phyloP scores from a whole-genome alignment of 2,113 vertebrate genomes.

The Silurus meridionalis region DNA sequence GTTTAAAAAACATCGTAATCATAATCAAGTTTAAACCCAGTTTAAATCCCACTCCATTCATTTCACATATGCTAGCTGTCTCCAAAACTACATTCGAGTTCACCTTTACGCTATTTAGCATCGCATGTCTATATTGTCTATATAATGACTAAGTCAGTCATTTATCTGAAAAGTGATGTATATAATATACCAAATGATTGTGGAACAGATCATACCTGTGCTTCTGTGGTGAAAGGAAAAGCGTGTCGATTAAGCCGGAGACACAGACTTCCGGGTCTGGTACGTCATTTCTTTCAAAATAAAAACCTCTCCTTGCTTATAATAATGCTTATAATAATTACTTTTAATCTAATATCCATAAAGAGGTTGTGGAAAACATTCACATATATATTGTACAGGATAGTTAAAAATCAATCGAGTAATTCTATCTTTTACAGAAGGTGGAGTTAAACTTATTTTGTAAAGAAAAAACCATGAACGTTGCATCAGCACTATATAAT shows the following conservation, averaged over 20 bases:
- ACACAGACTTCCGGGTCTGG: background rate
- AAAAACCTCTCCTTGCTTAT: background rate
- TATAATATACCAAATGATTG: background rate
- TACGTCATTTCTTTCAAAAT: constrained; percentile 43
- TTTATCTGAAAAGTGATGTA: background rate
- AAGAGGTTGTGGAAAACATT: background rate
- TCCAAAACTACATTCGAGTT: background rate
- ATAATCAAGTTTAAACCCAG: background rate
- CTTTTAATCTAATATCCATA: background rate
- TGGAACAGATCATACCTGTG: background rate
- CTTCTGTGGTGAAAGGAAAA: background rate
- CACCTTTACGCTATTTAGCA: background rate
- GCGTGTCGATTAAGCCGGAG: constrained; percentile 25
- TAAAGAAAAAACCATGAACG: constrained; percentile 44
- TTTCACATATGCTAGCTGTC: background rate
- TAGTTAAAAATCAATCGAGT: background rate
- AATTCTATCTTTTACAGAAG: background rate
- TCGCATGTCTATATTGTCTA: background rate
- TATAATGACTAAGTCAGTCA: background rate
- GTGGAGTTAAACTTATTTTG: background rate
- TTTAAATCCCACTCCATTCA: background rate
- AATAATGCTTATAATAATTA: background rate
- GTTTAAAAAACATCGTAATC: background rate
- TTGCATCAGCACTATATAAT: constrained; percentile 71
- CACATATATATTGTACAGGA: background rate